phyloP scores from a whole-genome alignment of 2,888 invertebrate species.

The Schizotus pectinicornis region DNA sequence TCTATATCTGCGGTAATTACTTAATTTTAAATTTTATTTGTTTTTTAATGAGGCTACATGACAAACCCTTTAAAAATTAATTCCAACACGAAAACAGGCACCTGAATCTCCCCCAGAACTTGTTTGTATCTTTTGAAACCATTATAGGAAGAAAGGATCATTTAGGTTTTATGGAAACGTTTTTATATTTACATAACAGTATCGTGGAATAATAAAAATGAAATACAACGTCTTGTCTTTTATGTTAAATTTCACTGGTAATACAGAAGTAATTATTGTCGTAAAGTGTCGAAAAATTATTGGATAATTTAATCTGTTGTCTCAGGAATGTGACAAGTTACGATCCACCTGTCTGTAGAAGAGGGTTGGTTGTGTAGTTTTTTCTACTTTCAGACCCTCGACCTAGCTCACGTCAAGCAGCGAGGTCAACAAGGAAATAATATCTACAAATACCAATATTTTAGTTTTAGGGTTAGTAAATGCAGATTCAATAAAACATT shows the following conservation, averaged over 20 bases:
- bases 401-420: too few species aligned
- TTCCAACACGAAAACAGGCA: constrained; percentile 9
- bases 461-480: too few species aligned
- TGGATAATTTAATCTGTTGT: constrained; percentile 35
- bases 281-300: constrained; percentile 36
- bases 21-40: constrained; percentile 23
- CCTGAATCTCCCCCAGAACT: constrained; percentile 16
- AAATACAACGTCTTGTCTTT: constrained; percentile 12
- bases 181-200: constrained; percentile 14
- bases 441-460: too few species aligned
- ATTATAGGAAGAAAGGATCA: constrained; percentile 12
- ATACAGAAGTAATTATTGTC: constrained; percentile 34
- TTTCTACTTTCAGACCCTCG: neutral
- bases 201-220: constrained; percentile 21
- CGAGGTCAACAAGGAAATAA: too few species aligned
- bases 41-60: constrained; percentile 13
- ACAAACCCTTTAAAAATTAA: constrained; percentile 26
- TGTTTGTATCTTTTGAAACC: constrained; percentile 16
- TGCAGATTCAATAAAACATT: too few species aligned
- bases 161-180: constrained; percentile 14
- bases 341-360: constrained; percentile 27
- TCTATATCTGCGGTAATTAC: constrained; percentile 22
- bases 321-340: constrained; percentile 34
- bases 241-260: constrained; percentile 21
- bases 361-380: constrained; percentile 15